Conservation (phyloP, 2,113 vertebrate genomes). For the Stigmatopora nigra region DNA sequence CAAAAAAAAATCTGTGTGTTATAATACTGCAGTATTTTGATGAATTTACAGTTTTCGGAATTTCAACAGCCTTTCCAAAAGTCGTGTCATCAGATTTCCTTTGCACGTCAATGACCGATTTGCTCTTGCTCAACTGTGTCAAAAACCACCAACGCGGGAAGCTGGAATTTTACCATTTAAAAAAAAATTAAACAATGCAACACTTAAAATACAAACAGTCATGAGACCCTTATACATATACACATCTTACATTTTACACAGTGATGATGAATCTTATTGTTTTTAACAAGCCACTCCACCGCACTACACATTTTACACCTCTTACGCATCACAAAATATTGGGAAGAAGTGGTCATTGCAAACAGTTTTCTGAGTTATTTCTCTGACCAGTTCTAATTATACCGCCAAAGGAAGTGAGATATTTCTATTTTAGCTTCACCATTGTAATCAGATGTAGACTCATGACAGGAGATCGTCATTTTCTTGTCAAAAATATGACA, state of each 20-base stretch:
- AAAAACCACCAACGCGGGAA: constrained; percentile 58
- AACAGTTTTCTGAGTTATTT: constrained; percentile 32
- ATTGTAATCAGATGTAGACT: constrained; percentile 11
- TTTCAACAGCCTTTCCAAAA: constrained; percentile 47
- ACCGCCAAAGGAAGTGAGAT: constrained; percentile 39
- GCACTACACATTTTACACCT: not conserved
- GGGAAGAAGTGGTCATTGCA: constrained; percentile 23
- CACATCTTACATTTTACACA: not conserved
- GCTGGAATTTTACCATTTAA: constrained; percentile 29
- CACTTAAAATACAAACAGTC: not conserved
- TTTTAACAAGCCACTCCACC: not conserved
- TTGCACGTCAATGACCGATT: constrained; percentile 57
- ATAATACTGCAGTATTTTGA: not conserved
- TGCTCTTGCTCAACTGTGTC: constrained; percentile 55
- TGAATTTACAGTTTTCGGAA: not conserved
- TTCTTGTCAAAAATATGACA: not conserved
- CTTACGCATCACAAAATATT: constrained; percentile 13
- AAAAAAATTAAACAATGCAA: not conserved
- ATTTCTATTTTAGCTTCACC: constrained; percentile 15
- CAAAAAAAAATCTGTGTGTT: too few relatives aligned
- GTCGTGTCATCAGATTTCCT: constrained; percentile 51
- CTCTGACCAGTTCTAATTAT: constrained; percentile 39
- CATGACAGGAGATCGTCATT: constrained; percentile 5
- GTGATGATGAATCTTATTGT: constrained; percentile 6
- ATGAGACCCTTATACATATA: not conserved